A percentile compares a stretch with the other conserved stretches of the same genome.
phyloP scores from a whole-genome alignment of 2,888 invertebrate genomes.

The Melanargia galathea region DNA sequence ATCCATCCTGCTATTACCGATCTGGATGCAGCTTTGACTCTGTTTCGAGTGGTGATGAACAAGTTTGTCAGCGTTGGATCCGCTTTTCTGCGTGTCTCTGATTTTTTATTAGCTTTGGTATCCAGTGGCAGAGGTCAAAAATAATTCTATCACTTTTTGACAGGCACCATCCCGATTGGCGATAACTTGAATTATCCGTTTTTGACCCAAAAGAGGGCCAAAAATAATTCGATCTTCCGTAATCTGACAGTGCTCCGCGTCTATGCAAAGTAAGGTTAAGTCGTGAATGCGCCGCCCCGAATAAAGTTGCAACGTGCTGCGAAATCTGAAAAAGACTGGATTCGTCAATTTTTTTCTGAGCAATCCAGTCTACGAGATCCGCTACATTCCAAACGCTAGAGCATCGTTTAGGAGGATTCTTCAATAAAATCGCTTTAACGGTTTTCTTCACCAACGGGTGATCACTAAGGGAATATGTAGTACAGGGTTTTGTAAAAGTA shows the following conservation, averaged over 20 bases:
- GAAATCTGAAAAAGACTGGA: too few species aligned
- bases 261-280: background rate
- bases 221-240: background rate
- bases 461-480: background rate
- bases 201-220: background rate
- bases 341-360: too few species aligned
- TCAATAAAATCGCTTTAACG: background rate
- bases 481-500: background rate
- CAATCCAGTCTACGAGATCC: too few species aligned
- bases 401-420: too few species aligned
- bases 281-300: background rate
- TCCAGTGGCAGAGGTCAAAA: too few species aligned
- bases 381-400: too few species aligned
- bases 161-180: background rate
- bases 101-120: background rate
- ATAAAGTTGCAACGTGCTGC: too few species aligned
- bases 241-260: background rate
- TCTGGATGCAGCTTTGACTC: too few species aligned
- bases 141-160: background rate
- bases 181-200: background rate
- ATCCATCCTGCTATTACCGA: background rate
- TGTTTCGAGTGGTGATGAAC: background rate
- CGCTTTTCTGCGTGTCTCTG: background rate
- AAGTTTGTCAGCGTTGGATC: too few species aligned
- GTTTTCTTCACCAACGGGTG: background rate